Conservation (phyloP, 1,140 invertebrate genomes). For the Drosophila murphyi region DNA sequence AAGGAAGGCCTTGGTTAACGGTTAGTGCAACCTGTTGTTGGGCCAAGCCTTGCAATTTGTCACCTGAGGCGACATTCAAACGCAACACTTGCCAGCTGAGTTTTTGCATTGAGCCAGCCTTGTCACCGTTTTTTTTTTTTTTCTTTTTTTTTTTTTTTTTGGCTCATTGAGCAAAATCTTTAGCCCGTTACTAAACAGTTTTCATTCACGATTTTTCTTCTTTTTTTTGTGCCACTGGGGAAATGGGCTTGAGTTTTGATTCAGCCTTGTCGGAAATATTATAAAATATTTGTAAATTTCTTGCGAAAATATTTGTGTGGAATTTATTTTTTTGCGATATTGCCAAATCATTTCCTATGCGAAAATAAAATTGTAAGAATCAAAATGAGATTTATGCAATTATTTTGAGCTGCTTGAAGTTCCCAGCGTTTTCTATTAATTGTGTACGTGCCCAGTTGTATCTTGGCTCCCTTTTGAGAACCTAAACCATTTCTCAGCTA, state of each 20-base stretch:
- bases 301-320: conserved; percentile 69
- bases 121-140: conserved; percentile 32
- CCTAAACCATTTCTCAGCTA: conserved; percentile 1
- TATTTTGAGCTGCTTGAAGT: conserved; percentile 13
- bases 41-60: conserved; percentile 69
- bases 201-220: conserved; percentile 51
- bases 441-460: conserved; percentile 36
- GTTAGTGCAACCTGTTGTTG: conserved; percentile 49
- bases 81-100: conserved; percentile 65
- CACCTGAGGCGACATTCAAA: conserved; percentile 79
- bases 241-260: conserved; percentile 41
- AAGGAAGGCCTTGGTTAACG: conserved; percentile 32
- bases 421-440: conserved; percentile 20
- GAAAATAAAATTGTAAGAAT: conserved; percentile 22
- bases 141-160: neutral
- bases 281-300: conserved; percentile 72
- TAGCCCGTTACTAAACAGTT: conserved; percentile 42
- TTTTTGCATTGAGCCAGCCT: conserved; percentile 39
- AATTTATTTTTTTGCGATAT: conserved; percentile 15
- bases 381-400: conserved; percentile 61
- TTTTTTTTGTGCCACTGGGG: conserved; percentile 31
- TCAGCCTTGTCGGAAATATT: conserved; percentile 10
- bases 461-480: neutral
- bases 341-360: conserved; percentile 72
- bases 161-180: conserved; percentile 39